A percentile compares a stretch with the other conserved stretches of the same genome.
Evolutionary conservation across 2,797 vertebrate species (phyloP).

Genomic region (Takifugu rubripes): DNA sequence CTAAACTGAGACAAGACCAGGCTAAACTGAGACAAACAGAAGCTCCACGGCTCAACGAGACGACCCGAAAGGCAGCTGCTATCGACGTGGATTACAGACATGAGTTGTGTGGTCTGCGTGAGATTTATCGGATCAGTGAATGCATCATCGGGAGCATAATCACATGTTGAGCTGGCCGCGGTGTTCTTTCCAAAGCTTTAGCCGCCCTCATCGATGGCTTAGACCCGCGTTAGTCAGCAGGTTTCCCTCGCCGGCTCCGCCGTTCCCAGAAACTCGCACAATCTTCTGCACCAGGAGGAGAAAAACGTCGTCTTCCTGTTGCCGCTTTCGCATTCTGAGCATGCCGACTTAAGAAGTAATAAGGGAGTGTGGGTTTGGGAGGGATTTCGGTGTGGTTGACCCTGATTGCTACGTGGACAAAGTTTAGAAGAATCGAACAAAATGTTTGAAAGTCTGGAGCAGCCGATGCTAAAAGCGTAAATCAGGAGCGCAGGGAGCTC

Average conservation of each 20-base stretch:
- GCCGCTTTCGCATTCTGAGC: too few relatives aligned
- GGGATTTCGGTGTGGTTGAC: not conserved
- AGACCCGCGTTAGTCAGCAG: conserved; percentile 18
- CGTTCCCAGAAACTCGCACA: not conserved
- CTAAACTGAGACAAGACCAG: conserved; percentile 13
- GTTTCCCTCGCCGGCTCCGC: conserved; percentile 2
- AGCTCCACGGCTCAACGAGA: conserved; percentile 20
- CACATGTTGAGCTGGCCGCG: conserved; percentile 17
- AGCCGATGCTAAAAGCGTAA: conserved; percentile 42
- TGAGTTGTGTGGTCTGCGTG: conserved; percentile 28
- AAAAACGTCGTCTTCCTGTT: too few relatives aligned
- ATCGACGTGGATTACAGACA: conserved; percentile 37
- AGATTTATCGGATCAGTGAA: conserved; percentile 41
- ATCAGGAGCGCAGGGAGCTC: conserved; percentile 32
- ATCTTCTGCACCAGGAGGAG: too few relatives aligned
- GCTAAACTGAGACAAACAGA: conserved; percentile 15
- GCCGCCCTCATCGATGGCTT: conserved; percentile 41
- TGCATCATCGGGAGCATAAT: conserved; percentile 46
- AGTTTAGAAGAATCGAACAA: too few relatives aligned
- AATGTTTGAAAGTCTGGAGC: not conserved
- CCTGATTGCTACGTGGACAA: too few relatives aligned
- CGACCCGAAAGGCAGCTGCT: conserved; percentile 25
- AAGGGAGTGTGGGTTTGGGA: too few relatives aligned
- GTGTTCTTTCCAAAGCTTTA: conserved; percentile 40
- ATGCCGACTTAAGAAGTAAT: too few relatives aligned